Evolutionary conservation across 2,113 vertebrate species (phyloP), one percentile per base, ranked within the genome.

Genomic region (Seriola dumerili): DNA sequence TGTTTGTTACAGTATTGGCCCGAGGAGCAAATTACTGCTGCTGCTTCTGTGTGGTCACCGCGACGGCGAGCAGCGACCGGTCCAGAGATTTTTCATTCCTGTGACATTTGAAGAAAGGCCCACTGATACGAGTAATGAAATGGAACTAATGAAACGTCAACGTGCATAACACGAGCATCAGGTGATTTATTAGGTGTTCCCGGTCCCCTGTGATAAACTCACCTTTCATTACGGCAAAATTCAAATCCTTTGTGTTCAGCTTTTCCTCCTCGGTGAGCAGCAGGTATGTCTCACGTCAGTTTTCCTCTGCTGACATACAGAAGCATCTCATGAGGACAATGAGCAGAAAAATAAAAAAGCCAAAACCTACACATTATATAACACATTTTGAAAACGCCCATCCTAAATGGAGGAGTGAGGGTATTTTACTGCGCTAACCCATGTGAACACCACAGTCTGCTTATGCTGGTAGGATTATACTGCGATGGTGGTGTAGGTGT

Each of bases 91-190:
- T 82, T 72, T 85, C 75, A 76, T 68, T 57, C 59, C 76, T 50
- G 38, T 84, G 88, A 64, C 85, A 69, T 86, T 73, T 78, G 81
- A 80, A 81, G 78, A 88, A 52, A 83, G 62, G 50, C 59, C 36
- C 21, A 25, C 63, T 87, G 82, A 87, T 83, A 52, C n/a, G 48
- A 67, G 82, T 81, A 88, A 89, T 86, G 84, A 92, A 87, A 72
- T 38, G 76, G 57, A 87, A 83, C 78, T 83, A 88, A 92, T 90
- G 84, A 87, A 88, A 92, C 69, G 80, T 88, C 78, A 79, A 29
- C 63, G 59, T 9, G 32, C 73, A 52, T 74, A 76, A 80, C 83
- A 57, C 3, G 13, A 84, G 70, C 71, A n/a, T 81, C 81, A 83
- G 86, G 80, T 89, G 83, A 91, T 92, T 88, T 86, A 90, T 87